Percentiles rank a stretch among this genome's conserved stretches.
Evolutionary conservation across 92 coral and sea anemone genomes (phyloP).

Genomic region (Porites lobata): DNA sequence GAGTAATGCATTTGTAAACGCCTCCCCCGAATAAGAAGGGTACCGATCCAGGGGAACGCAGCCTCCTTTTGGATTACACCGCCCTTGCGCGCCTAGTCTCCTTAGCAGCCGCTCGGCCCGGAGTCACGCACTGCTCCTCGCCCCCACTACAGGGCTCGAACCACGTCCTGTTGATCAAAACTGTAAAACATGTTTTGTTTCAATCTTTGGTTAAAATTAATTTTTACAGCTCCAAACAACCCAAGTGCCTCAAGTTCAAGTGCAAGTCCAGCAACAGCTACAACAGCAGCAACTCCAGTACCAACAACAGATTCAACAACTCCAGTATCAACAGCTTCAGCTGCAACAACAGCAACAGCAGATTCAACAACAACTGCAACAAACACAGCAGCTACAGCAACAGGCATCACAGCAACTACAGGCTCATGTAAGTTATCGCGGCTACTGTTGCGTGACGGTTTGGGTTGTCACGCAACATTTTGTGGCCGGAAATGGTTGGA

Average conservation of each 20-base stretch:
- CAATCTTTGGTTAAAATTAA: not conserved
- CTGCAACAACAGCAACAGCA: constrained; percentile 95
- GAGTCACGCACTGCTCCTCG: no score
- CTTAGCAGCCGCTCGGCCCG: no score
- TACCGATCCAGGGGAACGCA: no score
- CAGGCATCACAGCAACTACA: constrained; percentile 63
- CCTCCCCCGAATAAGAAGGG: no score
- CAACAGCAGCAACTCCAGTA: constrained; percentile 93
- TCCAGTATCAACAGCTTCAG: constrained; percentile 89
- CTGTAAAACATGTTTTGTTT: no score
- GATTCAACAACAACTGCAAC: constrained; percentile 89
- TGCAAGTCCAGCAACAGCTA: constrained; percentile 75
- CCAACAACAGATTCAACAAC: constrained; percentile 94
- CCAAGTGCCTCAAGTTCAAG: constrained; percentile 72
- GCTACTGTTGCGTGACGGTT: not conserved
- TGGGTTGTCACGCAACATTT: not conserved
- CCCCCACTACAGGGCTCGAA: no score
- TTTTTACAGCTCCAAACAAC: constrained; percentile 35
- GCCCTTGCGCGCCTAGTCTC: no score
- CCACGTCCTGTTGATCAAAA: no score
- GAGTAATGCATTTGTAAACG: no score
- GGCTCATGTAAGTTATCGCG: constrained; percentile 33
- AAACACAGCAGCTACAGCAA: constrained; percentile 74
- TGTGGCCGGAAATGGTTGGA: not conserved
- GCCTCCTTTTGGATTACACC: no score